Percentiles rank a stretch among this genome's conserved stretches.
Conservation (phyloP, 2,797 vertebrate genomes). For the Pogonophryne albipinna region DNA sequence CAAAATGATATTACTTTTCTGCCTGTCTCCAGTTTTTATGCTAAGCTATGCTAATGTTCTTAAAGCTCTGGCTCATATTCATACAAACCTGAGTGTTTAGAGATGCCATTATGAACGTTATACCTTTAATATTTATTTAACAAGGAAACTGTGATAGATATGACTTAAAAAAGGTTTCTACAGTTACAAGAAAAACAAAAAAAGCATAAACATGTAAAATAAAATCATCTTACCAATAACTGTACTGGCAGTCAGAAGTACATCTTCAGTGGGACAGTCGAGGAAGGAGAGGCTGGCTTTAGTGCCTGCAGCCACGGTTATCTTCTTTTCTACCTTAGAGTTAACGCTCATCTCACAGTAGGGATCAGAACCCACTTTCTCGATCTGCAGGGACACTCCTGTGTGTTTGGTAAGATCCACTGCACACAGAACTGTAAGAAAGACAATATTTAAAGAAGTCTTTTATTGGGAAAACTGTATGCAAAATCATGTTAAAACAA, state of each 20-base stretch:
- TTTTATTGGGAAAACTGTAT: neutral
- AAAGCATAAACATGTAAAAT: neutral
- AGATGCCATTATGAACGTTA: too few species aligned
- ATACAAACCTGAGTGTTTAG: too few species aligned
- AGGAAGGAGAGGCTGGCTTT: constrained; percentile 80
- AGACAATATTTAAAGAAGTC: neutral
- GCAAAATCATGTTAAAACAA: too few species aligned
- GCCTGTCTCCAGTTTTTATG: neutral
- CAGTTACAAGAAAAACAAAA: neutral
- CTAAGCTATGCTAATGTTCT: neutral
- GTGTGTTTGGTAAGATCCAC: constrained; percentile 75
- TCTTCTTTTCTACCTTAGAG: constrained; percentile 68
- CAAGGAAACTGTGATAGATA: neutral
- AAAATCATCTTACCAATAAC: constrained; percentile 71
- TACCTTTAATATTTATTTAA: neutral
- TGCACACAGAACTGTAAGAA: constrained; percentile 73
- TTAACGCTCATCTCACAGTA: constrained; percentile 81
- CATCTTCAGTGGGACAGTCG: constrained; percentile 80
- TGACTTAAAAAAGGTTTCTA: neutral
- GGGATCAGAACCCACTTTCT: constrained; percentile 73
- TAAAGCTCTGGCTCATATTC: too few species aligned
- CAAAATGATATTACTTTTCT: neutral
- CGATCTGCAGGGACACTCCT: constrained; percentile 74
- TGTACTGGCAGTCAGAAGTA: constrained; percentile 76
- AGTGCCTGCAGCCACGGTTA: constrained; percentile 69